Percentiles rank a stretch among this genome's conserved stretches.
Conservation (phyloP, 2,888 invertebrate genomes). For the Polydesmus complanatus region DNA sequence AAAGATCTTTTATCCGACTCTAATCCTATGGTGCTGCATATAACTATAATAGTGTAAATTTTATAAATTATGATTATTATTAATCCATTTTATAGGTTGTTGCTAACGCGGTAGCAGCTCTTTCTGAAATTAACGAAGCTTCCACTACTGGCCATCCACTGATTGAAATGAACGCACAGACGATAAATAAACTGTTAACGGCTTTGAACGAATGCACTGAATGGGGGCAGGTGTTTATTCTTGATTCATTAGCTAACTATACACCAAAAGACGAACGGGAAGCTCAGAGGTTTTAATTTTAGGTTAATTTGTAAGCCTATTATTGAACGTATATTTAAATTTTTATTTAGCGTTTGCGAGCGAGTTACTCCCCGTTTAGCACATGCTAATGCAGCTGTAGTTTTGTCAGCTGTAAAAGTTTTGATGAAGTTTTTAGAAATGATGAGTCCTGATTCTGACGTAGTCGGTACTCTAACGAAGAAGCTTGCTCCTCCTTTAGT, state of each 20-base stretch:
- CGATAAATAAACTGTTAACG: slow-evolving; percentile 93
- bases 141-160: slow-evolving; percentile 87
- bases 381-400: slow-evolving; percentile 98
- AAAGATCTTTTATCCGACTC: slow-evolving; percentile 96
- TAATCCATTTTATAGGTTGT: slow-evolving; percentile 48
- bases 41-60: slow-evolving; percentile 2
- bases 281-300: slow-evolving; percentile 56
- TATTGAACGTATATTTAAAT: background rate
- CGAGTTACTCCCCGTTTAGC: slow-evolving; percentile 92
- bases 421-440: slow-evolving; percentile 98
- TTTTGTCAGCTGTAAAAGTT: slow-evolving; percentile 90
- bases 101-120: slow-evolving; percentile 95
- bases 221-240: slow-evolving; percentile 96
- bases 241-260: slow-evolving; percentile 95
- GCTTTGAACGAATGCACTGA: slow-evolving; percentile 99
- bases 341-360: slow-evolving; percentile 64
- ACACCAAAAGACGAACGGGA: slow-evolving; percentile 92
- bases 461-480: slow-evolving; percentile 82
- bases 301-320: background rate
- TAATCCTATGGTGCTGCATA: slow-evolving; percentile 79
- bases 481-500: slow-evolving; percentile 98
- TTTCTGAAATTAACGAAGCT: slow-evolving; percentile 96
- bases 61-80: background rate
- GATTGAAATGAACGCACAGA: slow-evolving; percentile 92
- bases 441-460: slow-evolving; percentile 82